A percentile compares a stretch with the other conserved stretches of the same genome.
phyloP scores from a whole-genome alignment of 2,797 vertebrate species.

The Clarias laeviceps region DNA sequence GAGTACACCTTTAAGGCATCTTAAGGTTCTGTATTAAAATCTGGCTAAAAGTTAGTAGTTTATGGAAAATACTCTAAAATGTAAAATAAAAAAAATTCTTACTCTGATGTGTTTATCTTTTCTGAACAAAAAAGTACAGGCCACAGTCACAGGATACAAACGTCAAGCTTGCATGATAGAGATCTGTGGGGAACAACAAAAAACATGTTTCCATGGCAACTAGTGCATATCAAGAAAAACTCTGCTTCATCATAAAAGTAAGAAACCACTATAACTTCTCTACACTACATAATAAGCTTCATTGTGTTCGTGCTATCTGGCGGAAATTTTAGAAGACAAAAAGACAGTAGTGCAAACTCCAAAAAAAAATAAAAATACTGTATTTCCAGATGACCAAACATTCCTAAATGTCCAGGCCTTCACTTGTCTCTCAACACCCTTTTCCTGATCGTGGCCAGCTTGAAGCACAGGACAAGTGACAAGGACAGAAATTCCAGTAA shows the following conservation, averaged over 20 bases:
- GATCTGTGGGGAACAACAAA: slow-evolving; percentile 20
- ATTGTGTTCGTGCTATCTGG: background rate
- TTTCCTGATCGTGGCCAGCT: slow-evolving; percentile 56
- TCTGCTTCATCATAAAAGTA: slow-evolving; percentile 44
- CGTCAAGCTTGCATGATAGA: background rate
- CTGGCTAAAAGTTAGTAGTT: background rate
- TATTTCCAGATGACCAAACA: background rate
- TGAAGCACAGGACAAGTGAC: slow-evolving; percentile 49
- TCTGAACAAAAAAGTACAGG: background rate
- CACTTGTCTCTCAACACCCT: slow-evolving; percentile 40
- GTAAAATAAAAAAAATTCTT: background rate
- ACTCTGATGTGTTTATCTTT: background rate
- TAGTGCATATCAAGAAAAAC: slow-evolving; percentile 31
- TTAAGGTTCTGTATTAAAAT: background rate
- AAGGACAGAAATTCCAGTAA: slow-evolving; percentile 59
- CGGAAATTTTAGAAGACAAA: background rate
- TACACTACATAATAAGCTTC: background rate
- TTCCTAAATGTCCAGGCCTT: slow-evolving; percentile 12
- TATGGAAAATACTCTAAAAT: background rate
- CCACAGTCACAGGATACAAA: background rate
- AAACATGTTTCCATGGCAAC: slow-evolving; percentile 36
- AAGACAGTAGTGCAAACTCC: background rate
- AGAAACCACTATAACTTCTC: slow-evolving; percentile 19
- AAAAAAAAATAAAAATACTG: too few species aligned
- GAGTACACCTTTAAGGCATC: background rate